These are phyloP conservation scores for Cyprinodon tularosa DNA, from an alignment of 2,113 vertebrate genomes.

Conservation along the genomic window DNA sequence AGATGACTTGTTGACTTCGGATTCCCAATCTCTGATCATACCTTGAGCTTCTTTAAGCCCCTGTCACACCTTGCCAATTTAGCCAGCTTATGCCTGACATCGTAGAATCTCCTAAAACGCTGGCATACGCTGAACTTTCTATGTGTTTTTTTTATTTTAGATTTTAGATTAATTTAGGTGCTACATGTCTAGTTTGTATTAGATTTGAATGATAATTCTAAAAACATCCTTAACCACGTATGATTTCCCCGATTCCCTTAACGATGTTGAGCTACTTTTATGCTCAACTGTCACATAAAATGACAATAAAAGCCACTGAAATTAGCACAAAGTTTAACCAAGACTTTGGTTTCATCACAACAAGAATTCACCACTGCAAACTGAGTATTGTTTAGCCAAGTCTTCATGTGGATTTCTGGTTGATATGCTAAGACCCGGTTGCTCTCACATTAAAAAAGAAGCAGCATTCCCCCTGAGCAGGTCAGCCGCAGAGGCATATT, in stretches of 20 bases:
- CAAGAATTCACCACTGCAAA: constrained; percentile 13
- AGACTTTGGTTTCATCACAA: no score
- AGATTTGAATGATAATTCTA: neutral
- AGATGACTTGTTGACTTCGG: no score
- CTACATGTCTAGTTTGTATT: no score
- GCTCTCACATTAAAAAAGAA: constrained; percentile 44
- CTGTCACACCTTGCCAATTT: no score
- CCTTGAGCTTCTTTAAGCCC: no score
- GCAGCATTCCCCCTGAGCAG: constrained; percentile 25
- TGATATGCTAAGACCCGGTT: constrained; percentile 35
- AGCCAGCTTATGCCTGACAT: no score
- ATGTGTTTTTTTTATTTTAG: no score
- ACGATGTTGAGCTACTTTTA: neutral
- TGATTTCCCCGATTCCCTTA: neutral
- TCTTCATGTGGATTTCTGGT: constrained; percentile 30
- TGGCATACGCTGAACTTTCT: no score
- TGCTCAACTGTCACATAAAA: neutral
- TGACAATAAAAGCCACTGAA: neutral
- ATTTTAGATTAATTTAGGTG: no score
- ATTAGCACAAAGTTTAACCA: neutral
- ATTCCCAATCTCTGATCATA: no score
- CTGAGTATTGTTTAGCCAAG: constrained; percentile 2
- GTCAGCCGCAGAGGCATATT: constrained; percentile 26
- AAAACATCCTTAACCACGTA: neutral
- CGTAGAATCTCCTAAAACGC: no score